Base-by-base conservation (phyloP, 2,113 vertebrate genomes). In the Coregonus clupeaformis region DNA sequence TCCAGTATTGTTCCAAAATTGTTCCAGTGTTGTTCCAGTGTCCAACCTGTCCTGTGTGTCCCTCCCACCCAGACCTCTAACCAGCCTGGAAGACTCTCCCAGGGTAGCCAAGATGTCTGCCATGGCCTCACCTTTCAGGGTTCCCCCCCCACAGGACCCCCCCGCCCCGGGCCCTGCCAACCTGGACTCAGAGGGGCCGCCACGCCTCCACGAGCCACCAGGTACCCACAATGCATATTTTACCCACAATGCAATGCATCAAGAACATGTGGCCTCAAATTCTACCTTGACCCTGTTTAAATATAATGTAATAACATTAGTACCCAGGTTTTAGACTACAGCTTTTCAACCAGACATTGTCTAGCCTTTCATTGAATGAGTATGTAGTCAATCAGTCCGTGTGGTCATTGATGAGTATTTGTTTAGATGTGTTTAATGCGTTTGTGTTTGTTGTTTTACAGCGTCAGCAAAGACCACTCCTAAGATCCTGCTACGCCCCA, bases 401-500 rank as follows among this genome's bases (percentile, higher is more conserved):
- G 32, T 32, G 32, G 5, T 12, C 36, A 42, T 11, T 42, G 36
- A 42, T 42, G 36, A 42, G 7, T 52, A 52, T 52, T 52, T 52
- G 49, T 52, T 52, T 20, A 32, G 5, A 1, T 66, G 30, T 71
- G n/a, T 12, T 68, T 49, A 78, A 32, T 76, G 2, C 20, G 4
- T 36, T 14, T 55, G n/a, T 16, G 20, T n/a, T 73, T 74, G 69
- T 9, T 77, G 24, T 47, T 66, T 73, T 75, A 13, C 73, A 93
- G 89, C 42, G 68, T 60, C 75, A 47, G 74, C 79, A 63, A 94
- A 92, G 84, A 62, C 91, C 60, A 86, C 86, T 18, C 86, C 95
- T 16, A 95, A 94, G 88, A 93, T 90, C 3, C 90, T 95, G 82
- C 93, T 97, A 67, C 94, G 92, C 49, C 96, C 96, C 3, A 97